Base-by-base conservation (phyloP, 2,113 vertebrate species). In the Clarias batrachus region DNA sequence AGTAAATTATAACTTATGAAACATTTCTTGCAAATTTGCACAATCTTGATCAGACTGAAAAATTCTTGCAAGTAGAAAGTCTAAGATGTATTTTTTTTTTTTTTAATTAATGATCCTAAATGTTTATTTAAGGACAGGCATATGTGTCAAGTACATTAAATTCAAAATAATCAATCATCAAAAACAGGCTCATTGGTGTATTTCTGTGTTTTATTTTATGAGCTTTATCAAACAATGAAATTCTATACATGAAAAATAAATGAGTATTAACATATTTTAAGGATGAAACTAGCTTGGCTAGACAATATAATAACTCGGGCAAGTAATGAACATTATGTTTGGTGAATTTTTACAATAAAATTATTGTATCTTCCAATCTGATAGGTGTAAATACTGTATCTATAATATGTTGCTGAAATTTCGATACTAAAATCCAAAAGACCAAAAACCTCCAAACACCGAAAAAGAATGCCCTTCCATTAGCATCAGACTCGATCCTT, bases 401-500 rank as follows among this genome's bases (percentile, higher is more conserved):
- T 37, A 21, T 33, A 48, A 74, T 7, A 48, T 1, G 10, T 11
- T 41, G 17, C 30, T 3, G 30, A 71, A 2, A 70, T 33, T 33
- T 8, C 1, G 33, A 41, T 37, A 3, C 37, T 21, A 71, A n/a
- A 68, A 82, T 66, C 81, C 80, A 23, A 48, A 8, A 27, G 33
- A 54, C 59, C 23, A 37, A 12, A 80, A 54, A 71, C 9, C 1
- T 54, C 37, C 37, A 48, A 52, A 76, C 56, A 27, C 21, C 1
- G 19, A 54, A 76, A 33, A 65, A 54, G 57, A n/a, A 10, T 78
- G 79, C 33, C 33, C 25, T 81, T 87, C 85, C 88, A 92, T 91
- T 91, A 92, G 90, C 90, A 90, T 91, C 90, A 91, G 89, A 52
- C 88, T 91, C 90, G 77, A 83, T 86, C 65, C 84, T 89, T 87